Percentiles rank a stretch among this genome's conserved stretches.
These are phyloP conservation scores for Amblyornis subalaris DNA, from an alignment of 2,113 vertebrate genomes.

Conservation along the genomic window DNA sequence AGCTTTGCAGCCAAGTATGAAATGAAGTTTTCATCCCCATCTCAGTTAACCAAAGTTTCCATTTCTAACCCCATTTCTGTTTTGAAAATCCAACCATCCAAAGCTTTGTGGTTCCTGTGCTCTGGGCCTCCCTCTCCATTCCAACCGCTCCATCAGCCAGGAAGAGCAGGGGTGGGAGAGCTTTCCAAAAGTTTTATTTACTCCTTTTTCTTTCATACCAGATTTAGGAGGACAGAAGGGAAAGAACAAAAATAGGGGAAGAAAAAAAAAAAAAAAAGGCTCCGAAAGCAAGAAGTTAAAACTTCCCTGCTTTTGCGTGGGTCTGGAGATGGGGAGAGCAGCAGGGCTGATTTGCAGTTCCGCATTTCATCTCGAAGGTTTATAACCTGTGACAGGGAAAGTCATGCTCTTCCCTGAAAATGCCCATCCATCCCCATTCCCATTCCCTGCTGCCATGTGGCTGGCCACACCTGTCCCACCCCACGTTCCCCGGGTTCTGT, in stretches of 20 bases:
- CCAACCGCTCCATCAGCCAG: neutral
- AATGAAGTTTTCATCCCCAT: neutral
- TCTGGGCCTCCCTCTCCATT: neutral
- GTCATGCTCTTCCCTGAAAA: neutral
- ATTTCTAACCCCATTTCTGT: neutral
- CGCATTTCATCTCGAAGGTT: neutral
- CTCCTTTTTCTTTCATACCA: neutral
- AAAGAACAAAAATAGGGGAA: neutral
- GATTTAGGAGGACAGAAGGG: neutral
- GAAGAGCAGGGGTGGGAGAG: neutral
- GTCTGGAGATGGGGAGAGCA: neutral
- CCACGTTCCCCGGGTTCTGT: accelerated
- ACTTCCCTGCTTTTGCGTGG: neutral
- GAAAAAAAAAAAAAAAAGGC: neutral
- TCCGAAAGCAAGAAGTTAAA: neutral
- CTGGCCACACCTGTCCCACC: neutral
- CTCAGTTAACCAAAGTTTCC: neutral
- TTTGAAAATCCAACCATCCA: neutral
- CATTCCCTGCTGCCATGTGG: neutral
- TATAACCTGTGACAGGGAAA: neutral
- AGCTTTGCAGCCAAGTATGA: neutral
- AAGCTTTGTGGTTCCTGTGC: neutral
- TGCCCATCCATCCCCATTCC: neutral
- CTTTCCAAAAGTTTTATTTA: neutral
- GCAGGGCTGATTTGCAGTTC: neutral